A percentile compares a stretch with the other conserved stretches of the same genome.
phyloP scores from a whole-genome alignment of 2,888 invertebrate species.

The Cremastobaeus sp. region DNA sequence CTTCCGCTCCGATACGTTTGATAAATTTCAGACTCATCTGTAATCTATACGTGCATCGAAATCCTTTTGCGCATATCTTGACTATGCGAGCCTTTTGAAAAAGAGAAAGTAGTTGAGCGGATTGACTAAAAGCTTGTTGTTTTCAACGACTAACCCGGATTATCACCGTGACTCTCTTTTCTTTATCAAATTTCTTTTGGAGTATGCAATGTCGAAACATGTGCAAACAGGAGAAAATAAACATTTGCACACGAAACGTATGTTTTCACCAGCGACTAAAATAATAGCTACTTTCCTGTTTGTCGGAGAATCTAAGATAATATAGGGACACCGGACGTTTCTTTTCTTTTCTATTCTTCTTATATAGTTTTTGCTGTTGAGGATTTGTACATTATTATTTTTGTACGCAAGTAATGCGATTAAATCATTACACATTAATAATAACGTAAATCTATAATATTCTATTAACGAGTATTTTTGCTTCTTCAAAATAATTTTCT shows the following conservation, averaged over 20 bases:
- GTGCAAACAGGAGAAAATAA: background rate
- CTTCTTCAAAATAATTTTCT: too few relatives aligned
- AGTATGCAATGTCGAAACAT: background rate
- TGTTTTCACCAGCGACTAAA: too few relatives aligned
- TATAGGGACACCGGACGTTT: too few relatives aligned
- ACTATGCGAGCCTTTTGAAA: constrained; percentile 38
- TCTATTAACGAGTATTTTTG: too few relatives aligned
- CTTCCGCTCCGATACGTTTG: constrained; percentile 14
- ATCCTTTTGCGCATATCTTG: constrained; percentile 41
- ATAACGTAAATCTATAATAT: too few relatives aligned
- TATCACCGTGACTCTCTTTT: constrained; percentile 28
- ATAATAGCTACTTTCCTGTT: too few relatives aligned
- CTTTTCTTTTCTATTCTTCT: too few relatives aligned
- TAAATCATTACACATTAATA: too few relatives aligned
- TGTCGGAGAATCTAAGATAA: too few relatives aligned
- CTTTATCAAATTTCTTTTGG: constrained; percentile 36
- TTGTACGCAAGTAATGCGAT: too few relatives aligned
- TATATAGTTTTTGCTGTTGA: too few relatives aligned
- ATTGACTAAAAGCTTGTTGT: constrained; percentile 56
- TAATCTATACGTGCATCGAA: constrained; percentile 29
- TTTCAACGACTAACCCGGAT: constrained; percentile 52
- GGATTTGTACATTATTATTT: too few relatives aligned
- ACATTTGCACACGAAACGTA: background rate
- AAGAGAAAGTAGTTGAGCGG: constrained; percentile 47
- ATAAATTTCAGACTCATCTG: constrained; percentile 31